phyloP scores from a whole-genome alignment of 2,888 invertebrate genomes.

The Acleris sparsana region DNA sequence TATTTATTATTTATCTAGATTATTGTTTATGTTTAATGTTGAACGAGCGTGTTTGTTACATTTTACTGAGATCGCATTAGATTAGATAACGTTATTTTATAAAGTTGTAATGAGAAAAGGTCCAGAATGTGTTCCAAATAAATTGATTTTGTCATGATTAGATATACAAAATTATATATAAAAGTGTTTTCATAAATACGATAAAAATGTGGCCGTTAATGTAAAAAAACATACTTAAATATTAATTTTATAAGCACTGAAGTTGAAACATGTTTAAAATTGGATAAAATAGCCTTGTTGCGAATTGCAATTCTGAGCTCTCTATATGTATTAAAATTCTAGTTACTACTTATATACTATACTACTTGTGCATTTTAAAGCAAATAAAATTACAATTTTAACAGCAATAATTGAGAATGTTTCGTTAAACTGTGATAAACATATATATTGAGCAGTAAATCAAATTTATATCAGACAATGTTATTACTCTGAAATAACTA shows the following conservation, averaged over 20 bases:
- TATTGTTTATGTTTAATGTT: conserved; percentile 73
- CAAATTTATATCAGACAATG: conserved; percentile 59
- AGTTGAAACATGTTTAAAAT: conserved; percentile 28
- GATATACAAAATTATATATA: conserved; percentile 62
- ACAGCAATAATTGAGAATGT: conserved; percentile 35
- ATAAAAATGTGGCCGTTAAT: conserved; percentile 49
- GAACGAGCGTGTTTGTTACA: conserved; percentile 67
- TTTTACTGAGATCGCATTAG: conserved; percentile 69
- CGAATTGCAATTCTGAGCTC: conserved; percentile 36
- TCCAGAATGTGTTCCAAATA: conserved; percentile 79
- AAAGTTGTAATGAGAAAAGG: conserved; percentile 55
- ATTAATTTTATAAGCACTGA: conserved; percentile 40
- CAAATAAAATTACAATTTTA: conserved; percentile 55
- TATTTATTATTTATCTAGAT: conserved; percentile 78
- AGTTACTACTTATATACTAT: conserved; percentile 28
- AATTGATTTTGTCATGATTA: conserved; percentile 63
- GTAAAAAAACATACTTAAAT: conserved; percentile 44
- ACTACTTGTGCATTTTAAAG: conserved; percentile 59
- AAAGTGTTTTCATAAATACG: conserved; percentile 64
- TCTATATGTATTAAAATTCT: conserved; percentile 37
- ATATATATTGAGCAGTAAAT: conserved; percentile 53
- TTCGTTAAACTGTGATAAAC: conserved; percentile 48
- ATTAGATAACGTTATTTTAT: conserved; percentile 40
- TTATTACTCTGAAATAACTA: conserved; percentile 62
- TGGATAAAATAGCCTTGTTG: conserved; percentile 29